Evolutionary conservation across 2,113 vertebrate species (phyloP), one percentile per base, ranked within the genome.

Genomic region (Bathybates hornii): DNA sequence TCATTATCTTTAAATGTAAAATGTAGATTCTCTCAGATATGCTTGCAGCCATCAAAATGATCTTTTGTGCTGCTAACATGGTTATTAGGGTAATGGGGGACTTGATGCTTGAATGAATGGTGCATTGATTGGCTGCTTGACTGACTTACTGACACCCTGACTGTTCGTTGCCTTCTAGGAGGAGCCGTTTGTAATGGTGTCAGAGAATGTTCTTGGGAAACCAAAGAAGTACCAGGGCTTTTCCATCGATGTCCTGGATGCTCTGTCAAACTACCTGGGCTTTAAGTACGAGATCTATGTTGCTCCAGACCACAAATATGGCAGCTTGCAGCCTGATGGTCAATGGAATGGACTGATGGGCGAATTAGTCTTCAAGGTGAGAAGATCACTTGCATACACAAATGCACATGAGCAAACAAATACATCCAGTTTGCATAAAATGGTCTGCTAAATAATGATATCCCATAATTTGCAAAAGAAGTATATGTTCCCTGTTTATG

Each of bases 131-230:
- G 73, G 29, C 53, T 83, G 10, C 24, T 79, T 87, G 79, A 89
- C 81, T 86, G 63, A 85, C 52, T 87, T 24, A 80, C 79, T 91
- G 76, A 88, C 87, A 34, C 6, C 6, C 19, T 68, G 32, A 76
- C 81, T 92, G 85, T 87, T 93, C 80, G 79, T 86, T 86, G 71
- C 76, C 71, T 92, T 97, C 10, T 91, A 99, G 99, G 99, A 99
- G 96, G 99, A 99, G 92, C 99, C 99, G 13, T 99, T 99, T 87
- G 98, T 99, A 81, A 99, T 99, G 99, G 98, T 99, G 71, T 99
- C 98, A 14, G 99, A 99, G 95, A 99, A 99, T 63, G 98, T 99
- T 61, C 91, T 99, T 92, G 99, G 99, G 45, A 99, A 99, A 90
- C 98, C 99, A 0, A 99, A 99, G 96, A 99, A 99, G 93, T 99